Evolutionary conservation across 2,888 invertebrate species (phyloP).

Genomic region (Strigamia transsilvanica): DNA sequence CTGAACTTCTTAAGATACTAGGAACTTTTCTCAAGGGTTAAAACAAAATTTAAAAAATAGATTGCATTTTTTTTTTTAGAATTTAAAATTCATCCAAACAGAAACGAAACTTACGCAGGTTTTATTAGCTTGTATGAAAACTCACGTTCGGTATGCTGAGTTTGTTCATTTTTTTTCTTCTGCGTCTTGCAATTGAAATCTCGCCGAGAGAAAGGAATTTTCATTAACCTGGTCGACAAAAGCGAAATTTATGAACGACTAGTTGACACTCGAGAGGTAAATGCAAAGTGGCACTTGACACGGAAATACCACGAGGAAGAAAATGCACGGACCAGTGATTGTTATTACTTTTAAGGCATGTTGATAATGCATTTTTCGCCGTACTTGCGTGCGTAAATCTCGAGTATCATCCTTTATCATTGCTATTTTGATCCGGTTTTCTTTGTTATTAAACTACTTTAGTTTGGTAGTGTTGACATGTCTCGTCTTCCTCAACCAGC

Average conservation of each 20-base stretch:
- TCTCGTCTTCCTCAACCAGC: not conserved
- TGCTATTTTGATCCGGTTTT: too few relatives aligned
- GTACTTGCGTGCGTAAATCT: not conserved
- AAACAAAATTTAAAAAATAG: not conserved
- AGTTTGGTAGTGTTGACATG: too few relatives aligned
- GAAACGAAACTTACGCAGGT: too few relatives aligned
- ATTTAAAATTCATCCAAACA: too few relatives aligned
- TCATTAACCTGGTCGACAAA: constrained; percentile 10
- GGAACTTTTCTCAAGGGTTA: too few relatives aligned
- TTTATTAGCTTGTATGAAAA: too few relatives aligned
- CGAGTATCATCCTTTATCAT: too few relatives aligned
- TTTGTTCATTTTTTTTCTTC: not conserved
- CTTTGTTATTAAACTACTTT: too few relatives aligned
- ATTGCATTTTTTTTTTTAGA: too few relatives aligned
- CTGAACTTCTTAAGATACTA: not conserved
- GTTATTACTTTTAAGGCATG: not conserved
- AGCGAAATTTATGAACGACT: not conserved
- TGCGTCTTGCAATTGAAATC: not conserved
- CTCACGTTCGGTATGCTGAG: not conserved
- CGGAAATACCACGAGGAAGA: not conserved
- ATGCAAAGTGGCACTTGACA: constrained; percentile 10
- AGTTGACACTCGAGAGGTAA: constrained; percentile 6
- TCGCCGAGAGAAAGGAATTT: constrained; percentile 2
- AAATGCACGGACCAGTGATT: not conserved
- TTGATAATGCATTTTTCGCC: not conserved